A percentile compares a stretch with the other conserved stretches of the same genome.
phyloP scores from a whole-genome alignment of 2,797 vertebrate species.

The Sorex maritimensis region DNA sequence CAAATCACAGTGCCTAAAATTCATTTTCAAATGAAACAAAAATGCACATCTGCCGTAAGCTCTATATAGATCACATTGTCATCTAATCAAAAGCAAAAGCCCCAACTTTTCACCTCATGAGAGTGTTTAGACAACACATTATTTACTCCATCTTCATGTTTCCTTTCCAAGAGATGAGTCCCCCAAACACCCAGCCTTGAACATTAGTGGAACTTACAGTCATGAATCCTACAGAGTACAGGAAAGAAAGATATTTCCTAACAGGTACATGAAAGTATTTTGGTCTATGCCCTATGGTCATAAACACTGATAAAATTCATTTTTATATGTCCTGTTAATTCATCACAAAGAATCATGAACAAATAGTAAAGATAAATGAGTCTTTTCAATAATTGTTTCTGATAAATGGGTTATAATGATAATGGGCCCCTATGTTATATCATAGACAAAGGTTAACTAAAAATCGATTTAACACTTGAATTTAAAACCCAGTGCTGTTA shows the following conservation, averaged over 20 bases:
- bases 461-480: not conserved
- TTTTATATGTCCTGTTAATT: too few relatives aligned
- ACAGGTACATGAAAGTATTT: not conserved
- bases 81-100: not conserved
- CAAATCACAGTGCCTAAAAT: too few relatives aligned
- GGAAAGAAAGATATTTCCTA: not conserved
- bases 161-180: not conserved
- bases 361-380: not conserved
- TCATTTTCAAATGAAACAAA: too few relatives aligned
- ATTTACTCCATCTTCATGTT: not conserved
- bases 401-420: not conserved
- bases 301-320: not conserved
- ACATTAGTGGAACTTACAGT: not conserved
- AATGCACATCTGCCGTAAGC: not conserved
- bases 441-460: too few relatives aligned
- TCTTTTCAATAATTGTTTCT: not conserved
- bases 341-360: not conserved
- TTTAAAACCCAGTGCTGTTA: not conserved
- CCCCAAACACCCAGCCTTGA: not conserved
- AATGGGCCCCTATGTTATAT: not conserved
- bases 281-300: not conserved
- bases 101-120: too few relatives aligned
- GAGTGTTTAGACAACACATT: not conserved
- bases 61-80: not conserved
- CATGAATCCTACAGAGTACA: not conserved